Evolutionary conservation across 1,140 invertebrate species (phyloP), one percentile per base, ranked within the genome.

Genomic region (Bombus difficillimus): DNA sequence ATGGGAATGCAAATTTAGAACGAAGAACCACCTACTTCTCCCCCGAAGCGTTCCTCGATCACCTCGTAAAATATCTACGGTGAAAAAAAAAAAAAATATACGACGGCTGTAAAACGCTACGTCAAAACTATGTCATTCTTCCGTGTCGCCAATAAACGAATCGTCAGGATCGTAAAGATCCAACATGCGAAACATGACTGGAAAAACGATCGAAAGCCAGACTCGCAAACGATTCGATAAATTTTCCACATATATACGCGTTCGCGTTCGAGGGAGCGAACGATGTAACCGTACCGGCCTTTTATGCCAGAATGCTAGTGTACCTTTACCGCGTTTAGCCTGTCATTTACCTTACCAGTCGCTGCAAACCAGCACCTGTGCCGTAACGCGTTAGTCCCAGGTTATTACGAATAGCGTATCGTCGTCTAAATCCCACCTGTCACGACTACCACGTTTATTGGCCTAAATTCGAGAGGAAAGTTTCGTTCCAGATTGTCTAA

Each of bases 291-390:
- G 34, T 66, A 53, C 37, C 76, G 32, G 43, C 34, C 76, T 88
- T 84, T 88, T 85, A 88, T 80, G 25, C 32, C n/a, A 13, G 47
- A 39, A 68, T 83, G 64, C 62, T 88, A 87, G 83, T 76, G 59
- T 66, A 59, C 53, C 79, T 80, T 78, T 74, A 74, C 64, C 64
- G 47, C 64, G 71, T 47, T 88, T 37, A 59, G 39, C 75, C 39
- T 53, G 78, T 43, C 62, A 71, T 73, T 72, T 81, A n/a, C 66
- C 57, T 53, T 62, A 69, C 81, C 74, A n/a, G 41, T 8, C 47
- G 64, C 13, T 53, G 59, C 53, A 76, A 83, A 76, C 62, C 73
- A 41, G 18, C 87, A 83, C 85, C 71, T 80, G 87, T 76, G 39
- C 37, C 18, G 34, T 69, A 39, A 39, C 39, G 72, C 72, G 72